Conservation (phyloP, 2,888 invertebrate species). For the Augochlorella aurata region DNA sequence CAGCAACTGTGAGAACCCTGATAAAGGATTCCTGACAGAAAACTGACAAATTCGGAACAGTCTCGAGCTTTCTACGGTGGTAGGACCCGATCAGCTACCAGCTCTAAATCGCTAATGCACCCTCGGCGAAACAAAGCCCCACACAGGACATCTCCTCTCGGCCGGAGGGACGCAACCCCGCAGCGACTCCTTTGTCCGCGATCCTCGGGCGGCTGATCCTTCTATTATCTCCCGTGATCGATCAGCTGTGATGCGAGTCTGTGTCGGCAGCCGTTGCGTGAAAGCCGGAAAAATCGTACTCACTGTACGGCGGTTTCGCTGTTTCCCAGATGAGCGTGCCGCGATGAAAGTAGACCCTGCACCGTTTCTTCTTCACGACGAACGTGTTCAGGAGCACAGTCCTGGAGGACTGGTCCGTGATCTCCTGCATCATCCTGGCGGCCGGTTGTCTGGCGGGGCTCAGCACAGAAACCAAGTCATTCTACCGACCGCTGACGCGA, state of each 20-base stretch:
- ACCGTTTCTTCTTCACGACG: constrained; percentile 85
- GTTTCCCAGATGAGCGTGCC: constrained; percentile 86
- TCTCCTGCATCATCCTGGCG: constrained; percentile 72
- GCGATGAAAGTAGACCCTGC: constrained; percentile 86
- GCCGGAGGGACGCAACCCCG: neutral
- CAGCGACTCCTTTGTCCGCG: constrained; percentile 22
- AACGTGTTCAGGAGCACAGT: constrained; percentile 84
- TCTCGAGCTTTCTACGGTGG: no score
- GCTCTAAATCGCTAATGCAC: neutral
- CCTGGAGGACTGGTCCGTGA: constrained; percentile 69
- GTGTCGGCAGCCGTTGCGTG: neutral
- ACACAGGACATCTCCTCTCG: neutral
- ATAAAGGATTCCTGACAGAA: no score
- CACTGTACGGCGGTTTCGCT: constrained; percentile 84
- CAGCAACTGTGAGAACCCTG: no score
- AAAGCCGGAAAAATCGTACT: constrained; percentile 69
- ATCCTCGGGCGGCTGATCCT: constrained; percentile 1
- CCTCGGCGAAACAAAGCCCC: neutral
- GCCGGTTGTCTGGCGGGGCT: neutral
- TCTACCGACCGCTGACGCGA: no score
- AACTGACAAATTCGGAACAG: no score
- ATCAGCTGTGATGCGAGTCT: neutral
- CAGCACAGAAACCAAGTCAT: no score
- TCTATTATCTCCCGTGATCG: neutral
- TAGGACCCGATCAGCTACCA: no score